Evolutionary conservation across 2,113 vertebrate species (phyloP).

Genomic region (Neoarius graeffei): DNA sequence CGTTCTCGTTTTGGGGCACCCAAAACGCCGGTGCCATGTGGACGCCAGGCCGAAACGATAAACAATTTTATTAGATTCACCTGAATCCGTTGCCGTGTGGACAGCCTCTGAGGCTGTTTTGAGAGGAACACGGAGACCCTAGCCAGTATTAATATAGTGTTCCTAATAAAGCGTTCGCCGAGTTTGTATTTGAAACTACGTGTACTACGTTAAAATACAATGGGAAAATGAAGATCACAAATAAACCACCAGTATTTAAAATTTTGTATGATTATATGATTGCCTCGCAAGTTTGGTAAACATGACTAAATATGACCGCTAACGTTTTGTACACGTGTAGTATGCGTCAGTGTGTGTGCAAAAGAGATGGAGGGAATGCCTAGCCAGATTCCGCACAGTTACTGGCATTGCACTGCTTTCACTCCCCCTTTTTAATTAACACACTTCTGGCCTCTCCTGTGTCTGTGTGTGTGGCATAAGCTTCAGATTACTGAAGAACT

Average conservation of each 20-base stretch:
- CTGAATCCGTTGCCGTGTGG: no score
- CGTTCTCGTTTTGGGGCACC: no score
- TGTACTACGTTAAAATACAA: background rate
- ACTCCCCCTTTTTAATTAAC: slow-evolving; percentile 26
- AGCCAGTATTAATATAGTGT: background rate
- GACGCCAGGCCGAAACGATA: no score
- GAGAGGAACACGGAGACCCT: background rate
- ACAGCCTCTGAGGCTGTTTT: background rate
- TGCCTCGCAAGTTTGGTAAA: background rate
- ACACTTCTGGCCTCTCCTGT: background rate
- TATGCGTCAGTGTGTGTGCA: background rate
- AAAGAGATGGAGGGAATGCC: background rate
- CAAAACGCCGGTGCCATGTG: no score
- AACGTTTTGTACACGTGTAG: background rate
- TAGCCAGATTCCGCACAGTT: background rate
- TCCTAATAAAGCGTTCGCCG: background rate
- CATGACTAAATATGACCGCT: background rate
- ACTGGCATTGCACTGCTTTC: slow-evolving; percentile 18
- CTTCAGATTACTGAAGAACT: slow-evolving; percentile 12
- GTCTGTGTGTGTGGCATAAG: slow-evolving; percentile 10
- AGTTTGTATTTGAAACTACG: background rate
- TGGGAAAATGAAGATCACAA: background rate
- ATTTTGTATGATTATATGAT: background rate
- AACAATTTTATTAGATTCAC: no score
- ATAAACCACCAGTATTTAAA: background rate